Conservation (phyloP, 1,140 invertebrate genomes). For the Penaeus indicus region DNA sequence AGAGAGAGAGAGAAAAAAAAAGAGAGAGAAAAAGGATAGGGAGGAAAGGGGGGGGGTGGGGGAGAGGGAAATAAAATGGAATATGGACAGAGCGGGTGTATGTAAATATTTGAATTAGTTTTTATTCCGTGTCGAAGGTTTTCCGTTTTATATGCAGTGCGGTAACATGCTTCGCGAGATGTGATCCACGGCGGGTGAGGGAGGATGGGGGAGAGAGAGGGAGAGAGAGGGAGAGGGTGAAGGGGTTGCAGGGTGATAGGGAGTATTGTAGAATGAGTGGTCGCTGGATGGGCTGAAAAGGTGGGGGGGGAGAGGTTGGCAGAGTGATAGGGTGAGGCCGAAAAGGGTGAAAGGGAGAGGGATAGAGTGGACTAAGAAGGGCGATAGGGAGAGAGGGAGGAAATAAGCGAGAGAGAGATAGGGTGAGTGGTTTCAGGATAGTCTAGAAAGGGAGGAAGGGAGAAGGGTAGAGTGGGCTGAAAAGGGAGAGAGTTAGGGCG, state of each 20-base stretch:
- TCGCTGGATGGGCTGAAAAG: background rate
- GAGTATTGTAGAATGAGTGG: background rate
- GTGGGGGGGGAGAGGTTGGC: background rate
- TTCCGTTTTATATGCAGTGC: too few relatives aligned
- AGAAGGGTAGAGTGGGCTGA: background rate
- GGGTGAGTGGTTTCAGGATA: background rate
- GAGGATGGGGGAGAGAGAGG: background rate
- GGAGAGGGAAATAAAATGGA: background rate
- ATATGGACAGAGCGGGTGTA: too few relatives aligned
- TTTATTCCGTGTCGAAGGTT: too few relatives aligned
- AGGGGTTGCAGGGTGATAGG: background rate
- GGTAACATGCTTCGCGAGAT: too few relatives aligned
- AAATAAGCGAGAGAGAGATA: background rate
- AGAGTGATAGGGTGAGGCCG: conserved; percentile 22
- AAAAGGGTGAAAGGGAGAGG: background rate
- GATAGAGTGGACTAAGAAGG: background rate
- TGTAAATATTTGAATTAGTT: too few relatives aligned
- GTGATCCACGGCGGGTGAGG: background rate
- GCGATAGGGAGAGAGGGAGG: background rate
- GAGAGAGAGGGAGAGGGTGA: background rate
- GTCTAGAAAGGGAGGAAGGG: background rate
- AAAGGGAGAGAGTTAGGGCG: too few relatives aligned
- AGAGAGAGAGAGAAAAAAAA: background rate
- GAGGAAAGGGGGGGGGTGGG: background rate
- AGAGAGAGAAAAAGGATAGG: background rate